These are phyloP conservation scores for Willisornis vidua DNA, from an alignment of 2,113 vertebrate species.

Conservation along the genomic window DNA sequence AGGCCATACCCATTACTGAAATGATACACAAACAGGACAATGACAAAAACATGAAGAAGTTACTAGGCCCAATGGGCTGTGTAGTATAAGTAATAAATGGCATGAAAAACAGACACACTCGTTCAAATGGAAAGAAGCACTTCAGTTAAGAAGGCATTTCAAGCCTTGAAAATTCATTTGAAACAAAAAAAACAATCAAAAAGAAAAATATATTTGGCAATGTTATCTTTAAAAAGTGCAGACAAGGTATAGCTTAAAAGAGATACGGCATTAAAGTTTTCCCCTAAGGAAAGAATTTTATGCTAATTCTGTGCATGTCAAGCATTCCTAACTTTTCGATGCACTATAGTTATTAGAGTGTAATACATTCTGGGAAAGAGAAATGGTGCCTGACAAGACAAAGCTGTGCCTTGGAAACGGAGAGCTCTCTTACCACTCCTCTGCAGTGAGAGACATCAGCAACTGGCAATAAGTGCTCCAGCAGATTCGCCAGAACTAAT, in stretches of 20 bases:
- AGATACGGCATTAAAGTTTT: neutral
- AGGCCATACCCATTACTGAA: neutral
- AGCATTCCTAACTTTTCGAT: neutral
- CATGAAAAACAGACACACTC: neutral
- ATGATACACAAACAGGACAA: neutral
- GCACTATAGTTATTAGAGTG: neutral
- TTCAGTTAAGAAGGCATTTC: neutral
- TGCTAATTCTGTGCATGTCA: neutral
- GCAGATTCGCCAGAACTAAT: neutral
- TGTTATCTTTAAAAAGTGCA: conserved; percentile 27
- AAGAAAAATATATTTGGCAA: conserved; percentile 44
- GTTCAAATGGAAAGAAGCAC: conserved; percentile 22
- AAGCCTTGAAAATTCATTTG: neutral
- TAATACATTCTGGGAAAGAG: neutral
- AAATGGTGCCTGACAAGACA: neutral
- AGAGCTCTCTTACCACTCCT: neutral
- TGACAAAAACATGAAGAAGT: conserved; percentile 13
- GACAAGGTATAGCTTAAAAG: neutral
- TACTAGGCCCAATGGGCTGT: conserved; percentile 21
- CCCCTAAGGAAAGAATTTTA: neutral
- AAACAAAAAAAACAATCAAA: neutral
- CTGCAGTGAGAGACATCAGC: neutral
- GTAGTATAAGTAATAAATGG: neutral
- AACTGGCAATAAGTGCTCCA: neutral
- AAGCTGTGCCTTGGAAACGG: neutral